Conservation (phyloP, 2,797 vertebrate genomes). For the Thalassophryne amazonica region DNA sequence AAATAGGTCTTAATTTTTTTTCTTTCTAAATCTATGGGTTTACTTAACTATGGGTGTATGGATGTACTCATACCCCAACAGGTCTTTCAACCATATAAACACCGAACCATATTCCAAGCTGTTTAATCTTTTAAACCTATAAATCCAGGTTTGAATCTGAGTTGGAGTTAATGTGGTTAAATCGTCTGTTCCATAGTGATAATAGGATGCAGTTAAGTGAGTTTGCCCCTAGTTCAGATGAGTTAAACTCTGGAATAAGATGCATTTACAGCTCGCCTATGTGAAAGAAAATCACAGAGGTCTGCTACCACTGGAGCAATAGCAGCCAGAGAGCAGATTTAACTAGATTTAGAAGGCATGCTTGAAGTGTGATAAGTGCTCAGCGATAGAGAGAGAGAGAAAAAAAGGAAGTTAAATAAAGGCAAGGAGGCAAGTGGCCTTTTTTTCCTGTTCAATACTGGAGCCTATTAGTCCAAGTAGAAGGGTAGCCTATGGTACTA, state of each 20-base stretch:
- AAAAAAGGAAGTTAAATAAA: slow-evolving; percentile 1
- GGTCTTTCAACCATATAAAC: too few species aligned
- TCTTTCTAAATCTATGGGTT: too few species aligned
- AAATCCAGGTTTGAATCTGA: too few species aligned
- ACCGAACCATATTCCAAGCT: too few species aligned
- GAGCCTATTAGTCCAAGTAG: neutral
- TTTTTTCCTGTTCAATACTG: slow-evolving; percentile 4
- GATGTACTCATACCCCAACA: too few species aligned
- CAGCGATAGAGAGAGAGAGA: neutral
- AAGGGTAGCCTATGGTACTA: neutral
- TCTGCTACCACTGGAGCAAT: neutral
- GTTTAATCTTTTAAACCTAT: too few species aligned
- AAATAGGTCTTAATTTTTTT: too few species aligned
- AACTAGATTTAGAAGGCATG: neutral
- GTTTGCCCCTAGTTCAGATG: neutral
- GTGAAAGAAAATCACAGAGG: neutral
- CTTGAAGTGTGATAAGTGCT: neutral
- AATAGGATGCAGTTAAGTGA: too few species aligned
- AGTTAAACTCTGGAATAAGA: neutral
- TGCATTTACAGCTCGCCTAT: neutral
- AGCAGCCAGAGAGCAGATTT: neutral
- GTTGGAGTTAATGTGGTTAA: too few species aligned
- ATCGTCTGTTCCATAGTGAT: too few species aligned
- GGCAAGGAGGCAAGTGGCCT: neutral
- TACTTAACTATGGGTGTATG: too few species aligned